Evolutionary conservation across 2,113 vertebrate species (phyloP).

Genomic region (Deroptyus accipitrinus): DNA sequence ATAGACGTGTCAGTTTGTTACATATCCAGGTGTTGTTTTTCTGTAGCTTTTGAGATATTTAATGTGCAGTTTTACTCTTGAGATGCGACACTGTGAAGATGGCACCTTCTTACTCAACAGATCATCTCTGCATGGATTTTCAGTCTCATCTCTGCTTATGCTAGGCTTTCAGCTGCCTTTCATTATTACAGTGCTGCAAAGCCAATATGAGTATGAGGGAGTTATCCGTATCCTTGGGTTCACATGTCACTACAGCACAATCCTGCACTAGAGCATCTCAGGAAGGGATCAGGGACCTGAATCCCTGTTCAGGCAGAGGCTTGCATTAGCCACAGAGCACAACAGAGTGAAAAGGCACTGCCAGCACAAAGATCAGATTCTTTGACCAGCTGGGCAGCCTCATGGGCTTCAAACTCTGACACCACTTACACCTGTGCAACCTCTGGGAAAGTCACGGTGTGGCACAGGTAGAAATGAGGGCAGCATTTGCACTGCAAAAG

Average conservation of each 20-base stretch:
- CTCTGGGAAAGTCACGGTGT: background rate
- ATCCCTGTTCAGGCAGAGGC: background rate
- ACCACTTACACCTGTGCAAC: background rate
- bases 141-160: background rate
- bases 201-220: background rate
- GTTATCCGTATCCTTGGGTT: background rate
- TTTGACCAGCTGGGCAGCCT: background rate
- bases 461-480: background rate
- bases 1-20: slow-evolving; percentile 40
- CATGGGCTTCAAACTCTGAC: background rate
- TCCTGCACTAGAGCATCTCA: background rate
- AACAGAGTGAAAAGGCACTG: background rate
- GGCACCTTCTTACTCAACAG: slow-evolving; percentile 13
- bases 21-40: slow-evolving; percentile 48
- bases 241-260: background rate
- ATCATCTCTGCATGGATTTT: slow-evolving; percentile 52
- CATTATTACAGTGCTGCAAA: background rate
- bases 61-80: background rate
- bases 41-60: slow-evolving; percentile 29
- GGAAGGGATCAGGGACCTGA: background rate
- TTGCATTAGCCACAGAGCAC: background rate
- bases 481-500: background rate
- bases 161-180: slow-evolving; percentile 35
- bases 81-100: slow-evolving; percentile 17
- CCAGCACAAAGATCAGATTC: background rate